A percentile compares a stretch with the other conserved stretches of the same genome.
phyloP scores from a whole-genome alignment of 2,797 vertebrate genomes.

The Poeciliopsis infans region DNA sequence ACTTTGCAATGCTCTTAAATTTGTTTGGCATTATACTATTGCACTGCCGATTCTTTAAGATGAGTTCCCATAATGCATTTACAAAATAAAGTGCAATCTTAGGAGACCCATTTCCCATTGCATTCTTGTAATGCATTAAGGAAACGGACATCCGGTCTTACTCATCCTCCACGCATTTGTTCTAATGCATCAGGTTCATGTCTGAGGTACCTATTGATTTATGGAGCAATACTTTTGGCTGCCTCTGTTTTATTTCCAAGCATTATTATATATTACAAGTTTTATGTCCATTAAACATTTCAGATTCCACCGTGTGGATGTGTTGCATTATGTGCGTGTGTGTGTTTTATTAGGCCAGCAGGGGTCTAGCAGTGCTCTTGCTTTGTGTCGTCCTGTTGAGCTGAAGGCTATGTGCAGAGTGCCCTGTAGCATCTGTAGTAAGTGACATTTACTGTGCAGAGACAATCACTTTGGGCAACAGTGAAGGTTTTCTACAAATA shows the following conservation, averaged over 20 bases:
- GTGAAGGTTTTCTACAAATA: slow-evolving; percentile 19
- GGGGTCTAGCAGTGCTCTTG: slow-evolving; percentile 59
- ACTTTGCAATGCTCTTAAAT: not conserved
- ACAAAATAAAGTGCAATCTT: slow-evolving; percentile 23
- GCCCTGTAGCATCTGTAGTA: slow-evolving; percentile 85
- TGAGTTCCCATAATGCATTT: slow-evolving; percentile 45
- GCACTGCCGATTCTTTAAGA: slow-evolving; percentile 14
- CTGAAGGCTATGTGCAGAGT: slow-evolving; percentile 78
- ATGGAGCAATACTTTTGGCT: not conserved
- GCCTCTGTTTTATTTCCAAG: not conserved
- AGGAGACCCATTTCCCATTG: slow-evolving; percentile 20
- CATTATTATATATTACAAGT: not conserved
- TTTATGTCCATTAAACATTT: not conserved
- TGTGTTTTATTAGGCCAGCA: slow-evolving; percentile 55
- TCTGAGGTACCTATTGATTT: slow-evolving; percentile 31
- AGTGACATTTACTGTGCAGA: slow-evolving; percentile 72
- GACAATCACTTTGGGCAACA: slow-evolving; percentile 19
- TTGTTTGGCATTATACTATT: not conserved
- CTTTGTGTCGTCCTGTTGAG: slow-evolving; percentile 69
- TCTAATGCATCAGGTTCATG: slow-evolving; percentile 20
- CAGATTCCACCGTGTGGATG: slow-evolving; percentile 4
- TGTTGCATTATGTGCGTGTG: slow-evolving; percentile 22
- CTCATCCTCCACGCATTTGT: slow-evolving; percentile 18
- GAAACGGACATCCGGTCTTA: slow-evolving; percentile 19
- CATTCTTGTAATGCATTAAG: slow-evolving; percentile 34